Conservation (phyloP, 2,113 vertebrate genomes). For the Heterocephalus glaber region DNA sequence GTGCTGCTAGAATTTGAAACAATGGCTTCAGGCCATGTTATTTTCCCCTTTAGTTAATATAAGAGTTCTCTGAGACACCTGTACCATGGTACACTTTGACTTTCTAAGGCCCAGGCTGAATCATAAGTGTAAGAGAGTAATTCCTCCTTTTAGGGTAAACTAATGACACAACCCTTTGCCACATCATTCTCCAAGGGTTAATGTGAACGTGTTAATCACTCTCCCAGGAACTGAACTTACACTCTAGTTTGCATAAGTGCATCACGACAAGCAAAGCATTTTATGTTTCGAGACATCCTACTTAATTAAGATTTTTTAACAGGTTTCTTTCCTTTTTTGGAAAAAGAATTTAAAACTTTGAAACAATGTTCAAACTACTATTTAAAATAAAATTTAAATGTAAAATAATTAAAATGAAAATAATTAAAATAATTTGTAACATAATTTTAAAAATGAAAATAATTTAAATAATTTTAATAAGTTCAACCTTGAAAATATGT, state of each 20-base stretch:
- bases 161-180: conserved; percentile 7
- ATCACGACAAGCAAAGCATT: conserved; percentile 48
- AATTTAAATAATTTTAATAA: conserved; percentile 33
- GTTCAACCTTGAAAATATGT: neutral
- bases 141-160: conserved; percentile 48
- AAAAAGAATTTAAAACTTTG: conserved; percentile 45
- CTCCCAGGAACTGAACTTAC: conserved; percentile 59
- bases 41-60: neutral
- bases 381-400: too few relatives aligned
- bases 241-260: conserved; percentile 41
- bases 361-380: too few relatives aligned
- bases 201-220: conserved; percentile 58
- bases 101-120: neutral
- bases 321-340: neutral
- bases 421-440: too few relatives aligned
- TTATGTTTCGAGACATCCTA: conserved; percentile 46
- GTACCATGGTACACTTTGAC: neutral
- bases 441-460: too few relatives aligned
- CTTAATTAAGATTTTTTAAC: conserved; percentile 55
- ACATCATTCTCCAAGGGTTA: conserved; percentile 18
- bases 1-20: neutral
- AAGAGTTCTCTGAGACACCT: neutral
- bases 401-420: too few relatives aligned
- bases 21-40: neutral
- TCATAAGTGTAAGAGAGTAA: neutral